phyloP scores from a whole-genome alignment of 2,113 vertebrate genomes.

The Neoarius graeffei region DNA sequence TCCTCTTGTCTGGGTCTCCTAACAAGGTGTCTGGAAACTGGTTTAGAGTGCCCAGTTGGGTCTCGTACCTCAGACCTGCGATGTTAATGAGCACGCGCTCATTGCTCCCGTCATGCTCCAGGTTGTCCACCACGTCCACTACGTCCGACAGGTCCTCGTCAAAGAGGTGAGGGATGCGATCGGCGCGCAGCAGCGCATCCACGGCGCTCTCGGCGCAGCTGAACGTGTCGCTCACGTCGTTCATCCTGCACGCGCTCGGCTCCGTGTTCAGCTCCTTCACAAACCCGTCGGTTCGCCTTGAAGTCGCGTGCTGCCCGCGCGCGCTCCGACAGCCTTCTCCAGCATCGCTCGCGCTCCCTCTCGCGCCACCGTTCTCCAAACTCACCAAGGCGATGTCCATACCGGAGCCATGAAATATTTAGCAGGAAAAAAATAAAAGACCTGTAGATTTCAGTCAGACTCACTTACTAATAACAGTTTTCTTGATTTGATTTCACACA shows the following conservation, averaged over 20 bases:
- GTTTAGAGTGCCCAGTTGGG: conserved; percentile 91
- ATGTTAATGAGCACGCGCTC: conserved; percentile 95
- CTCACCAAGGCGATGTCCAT: conserved; percentile 92
- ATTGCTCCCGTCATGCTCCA: conserved; percentile 64
- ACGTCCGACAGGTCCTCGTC: conserved; percentile 75
- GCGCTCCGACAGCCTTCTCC: conserved; percentile 67
- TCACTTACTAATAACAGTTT: background rate
- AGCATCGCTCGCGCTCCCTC: conserved; percentile 69
- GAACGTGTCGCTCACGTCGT: conserved; percentile 77
- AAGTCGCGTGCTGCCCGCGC: conserved; percentile 64
- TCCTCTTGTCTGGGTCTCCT: conserved; percentile 88
- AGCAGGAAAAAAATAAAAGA: conserved; percentile 45
- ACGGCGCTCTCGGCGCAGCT: conserved; percentile 74
- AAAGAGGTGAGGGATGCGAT: conserved; percentile 77
- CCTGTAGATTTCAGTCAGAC: conserved; percentile 62
- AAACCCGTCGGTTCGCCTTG: conserved; percentile 63
- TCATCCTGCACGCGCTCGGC: conserved; percentile 69
- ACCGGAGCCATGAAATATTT: conserved; percentile 67
- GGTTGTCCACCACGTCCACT: conserved; percentile 62
- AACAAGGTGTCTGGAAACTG: conserved; percentile 93
- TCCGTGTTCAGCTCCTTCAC: conserved; percentile 67
- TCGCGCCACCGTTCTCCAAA: conserved; percentile 83
- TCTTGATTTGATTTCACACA: background rate
- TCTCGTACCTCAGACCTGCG: conserved; percentile 91
- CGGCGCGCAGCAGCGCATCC: conserved; percentile 77